These are phyloP conservation scores for Eurytoma californica DNA, from an alignment of 2,888 invertebrate species.

Conservation along the genomic window DNA sequence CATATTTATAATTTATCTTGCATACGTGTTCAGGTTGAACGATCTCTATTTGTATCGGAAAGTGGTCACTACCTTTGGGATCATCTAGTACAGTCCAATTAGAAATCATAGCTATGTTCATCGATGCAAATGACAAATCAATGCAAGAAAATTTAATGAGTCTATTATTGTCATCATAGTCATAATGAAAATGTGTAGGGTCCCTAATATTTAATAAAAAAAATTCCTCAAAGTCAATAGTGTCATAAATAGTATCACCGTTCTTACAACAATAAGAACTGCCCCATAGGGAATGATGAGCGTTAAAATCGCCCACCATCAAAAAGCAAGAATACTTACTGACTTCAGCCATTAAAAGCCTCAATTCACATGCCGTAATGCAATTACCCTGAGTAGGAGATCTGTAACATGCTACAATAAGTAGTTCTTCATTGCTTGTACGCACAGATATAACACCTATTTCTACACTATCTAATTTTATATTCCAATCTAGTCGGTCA, in stretches of 20 bases:
- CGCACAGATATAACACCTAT: constrained; percentile 3
- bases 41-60: constrained; percentile 46
- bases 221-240: constrained; percentile 17
- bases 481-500: not conserved
- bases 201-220: constrained; percentile 28
- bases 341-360: not conserved
- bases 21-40: not conserved
- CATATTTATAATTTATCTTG: constrained; percentile 42
- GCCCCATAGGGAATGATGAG: constrained; percentile 47
- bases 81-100: constrained; percentile 45
- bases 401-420: constrained; percentile 41
- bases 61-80: constrained; percentile 52
- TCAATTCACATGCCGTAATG: not conserved
- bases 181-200: constrained; percentile 37
- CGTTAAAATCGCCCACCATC: constrained; percentile 38
- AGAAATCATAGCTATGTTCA: constrained; percentile 8
- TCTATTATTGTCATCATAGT: not conserved
- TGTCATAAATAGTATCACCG: constrained; percentile 32
- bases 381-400: constrained; percentile 10
- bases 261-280: constrained; percentile 18
- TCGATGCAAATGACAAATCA: constrained; percentile 50
- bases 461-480: constrained; percentile 4
- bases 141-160: constrained; percentile 40
- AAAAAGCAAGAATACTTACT: not conserved
- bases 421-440: constrained; percentile 25